Percentiles rank a stretch among this genome's conserved stretches.
These are phyloP conservation scores for Halisarca cf. caerulea DNA, from an alignment of 37 sponge, comb jelly and placozoan genomes.

Conservation along the genomic window DNA sequence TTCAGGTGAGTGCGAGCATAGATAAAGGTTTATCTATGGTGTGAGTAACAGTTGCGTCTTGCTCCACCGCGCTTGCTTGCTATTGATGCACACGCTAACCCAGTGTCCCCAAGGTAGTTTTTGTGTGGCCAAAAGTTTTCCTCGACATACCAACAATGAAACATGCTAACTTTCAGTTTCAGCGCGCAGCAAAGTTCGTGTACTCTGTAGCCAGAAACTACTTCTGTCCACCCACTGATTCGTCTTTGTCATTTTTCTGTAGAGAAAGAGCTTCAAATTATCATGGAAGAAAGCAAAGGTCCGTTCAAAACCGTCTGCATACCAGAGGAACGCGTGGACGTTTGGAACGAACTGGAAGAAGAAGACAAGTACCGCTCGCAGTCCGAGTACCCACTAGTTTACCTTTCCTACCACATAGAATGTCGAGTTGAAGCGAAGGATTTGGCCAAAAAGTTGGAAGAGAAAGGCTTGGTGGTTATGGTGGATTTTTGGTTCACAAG, in stretches of 20 bases:
- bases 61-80: no score
- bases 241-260: neutral
- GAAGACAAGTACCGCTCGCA: neutral
- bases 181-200: no score
- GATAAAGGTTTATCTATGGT: no score
- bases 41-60: no score
- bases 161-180: no score
- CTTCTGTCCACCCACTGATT: no score
- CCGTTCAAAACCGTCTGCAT: neutral
- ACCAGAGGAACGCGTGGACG: conserved; percentile 23
- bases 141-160: no score
- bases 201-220: no score
- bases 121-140: no score
- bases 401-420: conserved; percentile 7
- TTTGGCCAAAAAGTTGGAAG: conserved; percentile 12
- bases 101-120: no score
- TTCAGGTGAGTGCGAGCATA: neutral
- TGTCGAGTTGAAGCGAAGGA: neutral
- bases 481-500: neutral
- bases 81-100: no score
- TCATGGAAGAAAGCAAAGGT: conserved; percentile 12
- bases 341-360: conserved; percentile 5
- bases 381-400: neutral
- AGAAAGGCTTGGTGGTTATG: neutral
- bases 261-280: neutral